These are phyloP conservation scores for Cryptops parisi DNA, from an alignment of 2,888 invertebrate species.

Conservation along the genomic window DNA sequence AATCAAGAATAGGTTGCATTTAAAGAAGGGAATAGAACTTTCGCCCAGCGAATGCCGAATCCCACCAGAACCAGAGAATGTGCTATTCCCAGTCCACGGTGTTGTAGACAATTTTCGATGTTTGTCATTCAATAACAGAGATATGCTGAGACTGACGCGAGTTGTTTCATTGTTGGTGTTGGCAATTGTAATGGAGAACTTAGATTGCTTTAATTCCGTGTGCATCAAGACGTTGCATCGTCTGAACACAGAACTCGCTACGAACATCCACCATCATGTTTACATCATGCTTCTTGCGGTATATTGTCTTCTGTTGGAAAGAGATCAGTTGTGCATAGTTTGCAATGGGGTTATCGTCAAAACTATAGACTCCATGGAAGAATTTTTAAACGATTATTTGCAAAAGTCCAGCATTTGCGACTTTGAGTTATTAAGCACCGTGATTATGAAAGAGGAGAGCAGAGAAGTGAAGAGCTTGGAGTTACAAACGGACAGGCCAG, in stretches of 20 bases:
- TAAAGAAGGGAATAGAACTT: background rate
- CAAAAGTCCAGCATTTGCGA: background rate
- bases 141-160: background rate
- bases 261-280: background rate
- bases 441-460: background rate
- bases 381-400: background rate
- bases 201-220: background rate
- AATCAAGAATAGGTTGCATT: background rate
- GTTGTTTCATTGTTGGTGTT: background rate
- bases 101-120: background rate
- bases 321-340: background rate
- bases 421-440: background rate
- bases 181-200: background rate
- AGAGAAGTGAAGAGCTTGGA: background rate
- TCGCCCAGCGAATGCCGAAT: background rate
- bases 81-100: background rate
- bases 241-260: background rate
- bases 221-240: background rate
- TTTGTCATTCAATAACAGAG: background rate
- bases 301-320: background rate
- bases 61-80: background rate
- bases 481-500: background rate
- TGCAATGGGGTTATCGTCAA: background rate
- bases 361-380: background rate
- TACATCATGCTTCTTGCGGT: background rate